phyloP scores from a whole-genome alignment of 2,113 vertebrate species.

The Triplophysa rosa region DNA sequence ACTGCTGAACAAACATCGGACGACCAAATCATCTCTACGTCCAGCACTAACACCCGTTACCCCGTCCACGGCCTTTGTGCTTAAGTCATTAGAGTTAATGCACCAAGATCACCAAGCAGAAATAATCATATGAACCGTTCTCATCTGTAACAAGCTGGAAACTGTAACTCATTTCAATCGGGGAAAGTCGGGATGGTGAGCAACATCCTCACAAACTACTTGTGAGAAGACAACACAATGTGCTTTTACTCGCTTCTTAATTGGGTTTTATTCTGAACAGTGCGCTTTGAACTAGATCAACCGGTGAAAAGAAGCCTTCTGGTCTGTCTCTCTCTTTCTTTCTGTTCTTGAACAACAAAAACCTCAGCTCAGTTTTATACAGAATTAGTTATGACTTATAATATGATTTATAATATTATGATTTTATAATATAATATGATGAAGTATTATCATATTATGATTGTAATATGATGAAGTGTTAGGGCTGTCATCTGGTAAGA shows the following conservation, averaged over 20 bases:
- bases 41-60: constrained; percentile 7
- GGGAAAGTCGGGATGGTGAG: background rate
- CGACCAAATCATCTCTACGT: constrained; percentile 34
- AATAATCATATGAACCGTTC: constrained; percentile 9
- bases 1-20: constrained; percentile 11
- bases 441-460: too few species aligned
- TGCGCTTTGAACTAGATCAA: background rate
- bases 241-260: constrained; percentile 7
- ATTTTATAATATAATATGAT: too few species aligned
- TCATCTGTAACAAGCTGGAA: background rate
- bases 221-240: constrained; percentile 7
- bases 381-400: background rate
- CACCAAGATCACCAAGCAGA: constrained; percentile 4
- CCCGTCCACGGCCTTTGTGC: constrained; percentile 23
- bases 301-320: too few species aligned
- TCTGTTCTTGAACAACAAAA: constrained; percentile 29
- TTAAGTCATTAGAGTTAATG: constrained; percentile 50
- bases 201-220: background rate
- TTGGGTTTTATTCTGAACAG: constrained; percentile 5
- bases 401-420: too few species aligned
- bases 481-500: too few species aligned
- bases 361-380: background rate
- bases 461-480: too few species aligned
- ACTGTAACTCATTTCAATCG: background rate
- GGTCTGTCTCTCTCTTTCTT: background rate